phyloP scores from a whole-genome alignment of 2,113 vertebrate genomes.

The Erythrocercus mccallii region DNA sequence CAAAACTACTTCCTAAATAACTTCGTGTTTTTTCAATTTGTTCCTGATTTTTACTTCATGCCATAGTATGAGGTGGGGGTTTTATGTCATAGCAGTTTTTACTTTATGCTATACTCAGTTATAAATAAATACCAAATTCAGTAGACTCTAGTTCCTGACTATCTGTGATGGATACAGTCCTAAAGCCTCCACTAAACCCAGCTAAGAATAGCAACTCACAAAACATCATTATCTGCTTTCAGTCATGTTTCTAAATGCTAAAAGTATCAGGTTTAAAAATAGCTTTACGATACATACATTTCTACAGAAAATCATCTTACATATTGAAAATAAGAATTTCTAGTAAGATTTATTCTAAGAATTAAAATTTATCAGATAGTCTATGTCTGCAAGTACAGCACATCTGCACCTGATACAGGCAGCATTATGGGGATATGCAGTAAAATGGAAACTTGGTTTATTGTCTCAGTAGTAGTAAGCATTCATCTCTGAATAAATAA shows the following conservation, averaged over 20 bases:
- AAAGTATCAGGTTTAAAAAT: neutral
- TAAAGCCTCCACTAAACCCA: neutral
- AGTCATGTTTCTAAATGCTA: neutral
- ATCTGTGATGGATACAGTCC: accelerated
- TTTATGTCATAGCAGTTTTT: neutral
- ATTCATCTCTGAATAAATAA: neutral
- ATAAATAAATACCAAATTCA: neutral
- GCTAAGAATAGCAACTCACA: neutral
- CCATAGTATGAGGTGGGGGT: accelerated
- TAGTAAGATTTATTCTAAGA: neutral
- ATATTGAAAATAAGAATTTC: neutral
- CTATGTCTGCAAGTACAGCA: neutral
- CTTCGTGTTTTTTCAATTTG: neutral
- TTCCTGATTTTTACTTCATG: neutral
- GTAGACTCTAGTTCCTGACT: neutral
- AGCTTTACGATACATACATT: neutral
- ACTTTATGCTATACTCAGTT: neutral
- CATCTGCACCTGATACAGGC: neutral
- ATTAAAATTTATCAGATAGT: neutral
- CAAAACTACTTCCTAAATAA: neutral
- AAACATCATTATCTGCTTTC: neutral
- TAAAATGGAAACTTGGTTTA: neutral
- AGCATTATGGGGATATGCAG: neutral
- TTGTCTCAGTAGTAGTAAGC: neutral
- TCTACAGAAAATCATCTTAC: neutral